Conservation (phyloP, 1,140 invertebrate species). For the Lysiphlebus fabarum region DNA sequence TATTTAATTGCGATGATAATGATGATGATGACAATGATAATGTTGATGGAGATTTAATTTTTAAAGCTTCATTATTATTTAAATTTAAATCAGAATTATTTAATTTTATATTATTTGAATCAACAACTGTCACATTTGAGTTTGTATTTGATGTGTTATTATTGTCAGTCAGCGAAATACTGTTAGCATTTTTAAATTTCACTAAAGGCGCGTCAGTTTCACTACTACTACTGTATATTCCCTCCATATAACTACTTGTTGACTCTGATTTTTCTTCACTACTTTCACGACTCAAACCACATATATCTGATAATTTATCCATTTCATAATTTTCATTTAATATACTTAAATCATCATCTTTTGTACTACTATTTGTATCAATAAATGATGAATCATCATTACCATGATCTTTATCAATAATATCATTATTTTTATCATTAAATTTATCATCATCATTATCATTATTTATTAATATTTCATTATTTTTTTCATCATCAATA, state of each 20-base stretch:
- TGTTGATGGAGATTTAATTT: conserved; percentile 11
- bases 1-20: background rate
- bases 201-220: conserved; percentile 23
- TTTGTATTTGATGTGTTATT: conserved; percentile 3
- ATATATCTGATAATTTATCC: conserved; percentile 18
- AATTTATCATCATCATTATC: conserved; percentile 2
- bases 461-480: conserved; percentile 7
- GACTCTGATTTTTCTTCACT: conserved; percentile 32
- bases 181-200: conserved; percentile 31
- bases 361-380: conserved; percentile 8
- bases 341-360: conserved; percentile 14
- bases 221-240: conserved; percentile 24
- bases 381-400: conserved; percentile 19
- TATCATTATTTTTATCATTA: conserved; percentile 6
- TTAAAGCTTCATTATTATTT: background rate
- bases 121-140: too few relatives aligned
- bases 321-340: conserved; percentile 6
- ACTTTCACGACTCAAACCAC: conserved; percentile 24
- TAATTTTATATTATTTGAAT: too few relatives aligned
- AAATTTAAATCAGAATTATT: background rate
- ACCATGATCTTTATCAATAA: conserved; percentile 31
- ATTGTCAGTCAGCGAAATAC: background rate
- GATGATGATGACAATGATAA: background rate
- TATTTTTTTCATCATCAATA: too few relatives aligned
- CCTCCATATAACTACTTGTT: conserved; percentile 28